These are phyloP conservation scores for Biston stratarius DNA, from an alignment of 2,888 invertebrate genomes.

Conservation along the genomic window DNA sequence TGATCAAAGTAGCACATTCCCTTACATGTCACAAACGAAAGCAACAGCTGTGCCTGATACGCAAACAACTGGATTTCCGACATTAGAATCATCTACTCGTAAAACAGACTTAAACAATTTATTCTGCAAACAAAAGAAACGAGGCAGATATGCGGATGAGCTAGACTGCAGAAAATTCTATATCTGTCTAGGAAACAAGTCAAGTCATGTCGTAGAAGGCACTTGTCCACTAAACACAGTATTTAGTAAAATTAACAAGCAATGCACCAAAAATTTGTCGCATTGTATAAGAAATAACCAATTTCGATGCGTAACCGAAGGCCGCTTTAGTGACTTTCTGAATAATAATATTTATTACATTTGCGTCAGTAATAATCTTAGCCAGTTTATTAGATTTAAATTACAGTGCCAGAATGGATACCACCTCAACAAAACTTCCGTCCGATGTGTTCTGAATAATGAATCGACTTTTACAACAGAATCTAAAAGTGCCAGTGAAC, in stretches of 20 bases:
- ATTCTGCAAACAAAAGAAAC: slow-evolving; percentile 56
- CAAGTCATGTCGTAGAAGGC: slow-evolving; percentile 59
- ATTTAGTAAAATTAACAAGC: slow-evolving; percentile 75
- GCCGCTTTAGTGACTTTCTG: slow-evolving; percentile 71
- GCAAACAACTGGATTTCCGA: slow-evolving; percentile 29
- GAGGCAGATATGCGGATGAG: slow-evolving; percentile 80
- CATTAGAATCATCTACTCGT: slow-evolving; percentile 17
- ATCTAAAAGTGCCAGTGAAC: slow-evolving; percentile 49
- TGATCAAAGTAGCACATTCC: slow-evolving; percentile 30
- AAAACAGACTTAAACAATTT: slow-evolving; percentile 40
- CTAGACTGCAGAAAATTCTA: slow-evolving; percentile 83
- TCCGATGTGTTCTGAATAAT: slow-evolving; percentile 60
- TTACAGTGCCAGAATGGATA: slow-evolving; percentile 72
- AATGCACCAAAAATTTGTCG: slow-evolving; percentile 79
- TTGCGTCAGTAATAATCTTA: slow-evolving; percentile 64
- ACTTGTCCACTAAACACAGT: slow-evolving; percentile 74
- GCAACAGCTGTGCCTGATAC: slow-evolving; percentile 15
- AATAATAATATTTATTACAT: slow-evolving; percentile 75
- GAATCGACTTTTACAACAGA: slow-evolving; percentile 43
- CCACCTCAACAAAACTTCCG: slow-evolving; percentile 63
- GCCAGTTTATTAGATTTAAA: slow-evolving; percentile 67
- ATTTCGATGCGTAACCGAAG: slow-evolving; percentile 76
- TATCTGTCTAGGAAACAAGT: slow-evolving; percentile 69
- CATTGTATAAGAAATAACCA: slow-evolving; percentile 79
- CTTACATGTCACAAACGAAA: slow-evolving; percentile 29